A percentile compares a stretch with the other conserved stretches of the same genome.
Conservation (phyloP, 2,113 vertebrate species). For the Apteryx owenii region DNA sequence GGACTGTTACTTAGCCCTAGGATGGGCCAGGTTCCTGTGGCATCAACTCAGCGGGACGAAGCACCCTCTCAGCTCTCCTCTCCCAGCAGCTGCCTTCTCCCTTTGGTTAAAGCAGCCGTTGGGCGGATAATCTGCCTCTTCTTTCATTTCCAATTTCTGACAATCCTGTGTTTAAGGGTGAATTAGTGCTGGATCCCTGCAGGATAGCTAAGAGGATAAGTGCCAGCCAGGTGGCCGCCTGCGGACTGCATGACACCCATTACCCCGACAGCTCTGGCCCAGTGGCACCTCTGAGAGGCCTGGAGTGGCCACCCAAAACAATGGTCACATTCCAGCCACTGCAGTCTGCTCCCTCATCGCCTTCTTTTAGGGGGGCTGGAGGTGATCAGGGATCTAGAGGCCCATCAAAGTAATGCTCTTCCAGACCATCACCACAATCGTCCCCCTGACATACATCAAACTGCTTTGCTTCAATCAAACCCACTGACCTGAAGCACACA, state of each 20-base stretch:
- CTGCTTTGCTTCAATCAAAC: fast-evolving
- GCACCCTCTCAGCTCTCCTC: fast-evolving
- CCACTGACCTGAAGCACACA: fast-evolving
- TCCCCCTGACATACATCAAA: neutral
- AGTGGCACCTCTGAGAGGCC: fast-evolving
- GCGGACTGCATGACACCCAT: fast-evolving
- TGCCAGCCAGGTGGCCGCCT: fast-evolving
- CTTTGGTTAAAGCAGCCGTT: neutral
- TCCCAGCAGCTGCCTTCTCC: neutral
- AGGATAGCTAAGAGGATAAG: conserved; percentile 66
- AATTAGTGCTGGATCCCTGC: conserved; percentile 54
- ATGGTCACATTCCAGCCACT: neutral
- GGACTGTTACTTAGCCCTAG: fast-evolving
- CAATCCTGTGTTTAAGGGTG: conserved; percentile 70
- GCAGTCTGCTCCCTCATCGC: fast-evolving
- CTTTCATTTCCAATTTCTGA: neutral
- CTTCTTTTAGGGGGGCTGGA: fast-evolving
- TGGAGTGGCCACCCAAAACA: neutral
- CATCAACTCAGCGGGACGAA: neutral
- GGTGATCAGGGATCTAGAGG: neutral
- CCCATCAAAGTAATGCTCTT: fast-evolving
- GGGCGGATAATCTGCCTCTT: conserved; percentile 36
- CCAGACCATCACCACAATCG: fast-evolving
- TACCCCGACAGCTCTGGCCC: neutral
- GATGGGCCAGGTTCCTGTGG: too few species aligned